Conservation (phyloP, 2,888 invertebrate genomes). For the Cecidostiba fungosa region DNA sequence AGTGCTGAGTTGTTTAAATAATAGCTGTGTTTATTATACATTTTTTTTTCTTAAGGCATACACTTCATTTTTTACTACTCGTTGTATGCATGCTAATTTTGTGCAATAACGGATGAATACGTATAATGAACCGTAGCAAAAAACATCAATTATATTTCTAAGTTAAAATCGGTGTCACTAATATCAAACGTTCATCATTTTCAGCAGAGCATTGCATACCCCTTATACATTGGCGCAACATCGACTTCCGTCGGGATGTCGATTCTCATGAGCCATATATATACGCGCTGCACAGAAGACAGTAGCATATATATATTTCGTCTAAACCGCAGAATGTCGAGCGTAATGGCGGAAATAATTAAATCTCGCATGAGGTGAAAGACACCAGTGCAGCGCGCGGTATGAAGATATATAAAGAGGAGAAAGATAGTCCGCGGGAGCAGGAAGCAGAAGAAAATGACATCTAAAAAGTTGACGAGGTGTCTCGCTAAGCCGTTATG, state of each 20-base stretch:
- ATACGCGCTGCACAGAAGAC: not conserved
- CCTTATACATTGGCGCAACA: no score
- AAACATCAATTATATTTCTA: no score
- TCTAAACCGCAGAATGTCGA: conserved; percentile 44
- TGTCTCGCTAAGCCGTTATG: conserved; percentile 37
- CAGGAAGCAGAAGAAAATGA: conserved; percentile 46
- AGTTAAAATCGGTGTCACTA: no score
- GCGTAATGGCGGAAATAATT: conserved; percentile 62
- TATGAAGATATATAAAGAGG: conserved; percentile 41
- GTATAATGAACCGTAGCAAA: no score
- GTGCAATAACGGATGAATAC: no score
- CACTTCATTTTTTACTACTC: no score
- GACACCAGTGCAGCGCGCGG: conserved; percentile 11
- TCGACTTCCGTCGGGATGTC: conserved; percentile 8
- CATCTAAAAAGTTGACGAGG: conserved; percentile 52
- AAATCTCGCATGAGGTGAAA: conserved; percentile 57
- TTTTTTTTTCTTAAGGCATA: no score
- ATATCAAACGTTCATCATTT: no score
- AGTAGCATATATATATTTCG: not conserved
- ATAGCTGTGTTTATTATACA: not conserved
- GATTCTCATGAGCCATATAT: conserved; percentile 29
- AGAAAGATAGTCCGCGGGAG: not conserved
- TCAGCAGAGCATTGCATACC: no score
- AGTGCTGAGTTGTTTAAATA: not conserved
- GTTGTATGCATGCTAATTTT: no score